Conservation (phyloP, 2,113 vertebrate genomes). For the Engystomops pustulosus region DNA sequence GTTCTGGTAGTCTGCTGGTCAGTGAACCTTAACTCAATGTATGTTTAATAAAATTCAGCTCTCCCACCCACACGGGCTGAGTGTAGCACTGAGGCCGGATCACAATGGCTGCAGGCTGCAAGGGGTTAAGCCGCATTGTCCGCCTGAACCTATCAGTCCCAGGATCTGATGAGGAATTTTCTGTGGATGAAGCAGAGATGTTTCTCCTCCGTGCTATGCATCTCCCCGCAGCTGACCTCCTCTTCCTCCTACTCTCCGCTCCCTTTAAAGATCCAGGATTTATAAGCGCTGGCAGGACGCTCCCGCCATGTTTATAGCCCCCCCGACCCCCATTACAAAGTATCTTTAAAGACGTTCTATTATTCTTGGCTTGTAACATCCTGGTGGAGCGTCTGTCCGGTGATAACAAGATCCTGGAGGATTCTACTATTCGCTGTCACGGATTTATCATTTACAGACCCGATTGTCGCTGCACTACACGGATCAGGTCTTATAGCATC, state of each 20-base stretch:
- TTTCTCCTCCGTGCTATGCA: slow-evolving; percentile 16
- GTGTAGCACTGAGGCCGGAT: no score
- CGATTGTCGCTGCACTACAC: not conserved
- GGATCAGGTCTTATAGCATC: no score
- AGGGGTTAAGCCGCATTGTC: slow-evolving; percentile 36
- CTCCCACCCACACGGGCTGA: no score
- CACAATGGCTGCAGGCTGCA: no score
- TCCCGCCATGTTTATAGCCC: slow-evolving; percentile 64
- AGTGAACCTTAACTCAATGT: no score
- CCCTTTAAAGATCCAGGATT: slow-evolving; percentile 66
- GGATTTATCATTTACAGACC: slow-evolving; percentile 11
- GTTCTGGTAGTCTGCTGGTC: no score
- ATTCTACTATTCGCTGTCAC: slow-evolving; percentile 46
- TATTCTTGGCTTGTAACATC: slow-evolving; percentile 64
- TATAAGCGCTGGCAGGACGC: slow-evolving; percentile 66
- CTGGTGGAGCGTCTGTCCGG: slow-evolving; percentile 22
- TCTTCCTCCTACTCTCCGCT: slow-evolving; percentile 62
- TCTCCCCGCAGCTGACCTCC: slow-evolving; percentile 61
- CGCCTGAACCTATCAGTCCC: slow-evolving; percentile 25
- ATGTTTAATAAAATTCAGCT: no score
- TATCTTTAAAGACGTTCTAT: slow-evolving; percentile 64
- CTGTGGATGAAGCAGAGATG: slow-evolving; percentile 36
- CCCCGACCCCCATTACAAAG: no score
- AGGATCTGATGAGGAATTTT: slow-evolving; percentile 51
- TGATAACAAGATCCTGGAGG: slow-evolving; percentile 42